Evolutionary conservation across 2,797 vertebrate genomes (phyloP), one percentile per base, ranked within the genome.

Genomic region (Pagetopsis macropterus): DNA sequence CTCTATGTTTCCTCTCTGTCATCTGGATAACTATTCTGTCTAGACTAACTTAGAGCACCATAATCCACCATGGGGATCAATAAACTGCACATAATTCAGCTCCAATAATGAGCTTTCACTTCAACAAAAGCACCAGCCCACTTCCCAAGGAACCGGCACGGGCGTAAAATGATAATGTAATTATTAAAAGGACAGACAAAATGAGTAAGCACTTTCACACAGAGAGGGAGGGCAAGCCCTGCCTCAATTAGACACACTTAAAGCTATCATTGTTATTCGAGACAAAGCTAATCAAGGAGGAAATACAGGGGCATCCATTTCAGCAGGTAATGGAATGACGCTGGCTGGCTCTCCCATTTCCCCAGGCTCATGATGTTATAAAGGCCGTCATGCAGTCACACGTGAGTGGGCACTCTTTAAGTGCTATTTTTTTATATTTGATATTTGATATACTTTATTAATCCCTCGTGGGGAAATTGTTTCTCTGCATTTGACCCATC

Each of bases 101-200:
- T 95, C 96, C 96, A 98, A 98, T 99, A 98, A 99, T 99, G 98
- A 99, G 97, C 96, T 98, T 98, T 98, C 96, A 97, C 96, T 98
- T 97, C 96, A 97, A 96, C 95, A 96, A 96, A 97, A 98, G 96
- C 95, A 94, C 96, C 95, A 94, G 95, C 96, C 96, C 95, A 96
- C 97, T 97, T 97, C 94, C 94, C 88, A 95, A 95, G 94, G 95
- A 96, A 97, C 95, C 94, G 94, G 94, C 95, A 89, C 89, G 93
- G 93, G 94, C 94, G 95, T 94, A 95, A 98, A 97, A 98, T 98
- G 96, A 98, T 99, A 99, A 99, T 98, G 96, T 97, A 98, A 99
- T 98, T 98, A 98, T 98, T 99, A 99, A 97, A 98, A 98, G 96
- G 96, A 98, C 95, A 97, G 96, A 96, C 96, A 95, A 96, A 96